Evolutionary conservation across 2,888 invertebrate species (phyloP), one percentile per base, ranked within the genome.

Genomic region (Coremacera marginata): DNA sequence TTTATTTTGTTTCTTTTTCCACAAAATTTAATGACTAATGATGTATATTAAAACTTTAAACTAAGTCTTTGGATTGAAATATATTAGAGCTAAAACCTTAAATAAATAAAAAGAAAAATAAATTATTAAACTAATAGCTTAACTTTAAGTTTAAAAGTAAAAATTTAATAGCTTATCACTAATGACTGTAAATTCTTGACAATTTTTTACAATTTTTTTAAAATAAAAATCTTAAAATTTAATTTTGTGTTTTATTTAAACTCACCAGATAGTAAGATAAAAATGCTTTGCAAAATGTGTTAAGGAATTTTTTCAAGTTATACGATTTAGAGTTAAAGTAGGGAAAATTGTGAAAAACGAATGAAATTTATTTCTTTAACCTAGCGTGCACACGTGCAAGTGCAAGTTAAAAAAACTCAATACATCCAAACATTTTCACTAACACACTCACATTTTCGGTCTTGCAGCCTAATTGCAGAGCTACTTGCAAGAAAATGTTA

Each of bases 1-100:
- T 65, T 74, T 25, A 74, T 34, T 25, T 63, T 74, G 51, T 27
- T 11, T 65, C 22, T 74, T 71, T 71, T 52, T 22, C 14, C n/a
- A 34, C 22, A 22, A 8, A 5, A 25, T 60, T 44, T 60, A 25
- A 14, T 16, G 19, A 72, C 25, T 44, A 51, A 74, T 62, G n/a
- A n/a, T n/a, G n/a, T n/a, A 8, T 9, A 27, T 16, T 25, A 62
- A 72, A 44, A 51, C 22, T 57, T 52, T 19, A 55, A 27, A 19
- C 55, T 55, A 73, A 63, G 27, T 73, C 73, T 73, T 73, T 73
- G 73, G 73, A 73, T 63, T 51, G 51, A 52, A 65, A 73, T 52
- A 31, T 65, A 27, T 52, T 34, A 65, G 22, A 63, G 25, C 31
- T 63, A 57, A 65, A 34, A 51, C 5, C 9, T 51, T 51, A 51